A percentile compares a stretch with the other conserved stretches of the same genome.
Conservation (phyloP, 2,888 invertebrate genomes). For the Hypsopygia costalis region DNA sequence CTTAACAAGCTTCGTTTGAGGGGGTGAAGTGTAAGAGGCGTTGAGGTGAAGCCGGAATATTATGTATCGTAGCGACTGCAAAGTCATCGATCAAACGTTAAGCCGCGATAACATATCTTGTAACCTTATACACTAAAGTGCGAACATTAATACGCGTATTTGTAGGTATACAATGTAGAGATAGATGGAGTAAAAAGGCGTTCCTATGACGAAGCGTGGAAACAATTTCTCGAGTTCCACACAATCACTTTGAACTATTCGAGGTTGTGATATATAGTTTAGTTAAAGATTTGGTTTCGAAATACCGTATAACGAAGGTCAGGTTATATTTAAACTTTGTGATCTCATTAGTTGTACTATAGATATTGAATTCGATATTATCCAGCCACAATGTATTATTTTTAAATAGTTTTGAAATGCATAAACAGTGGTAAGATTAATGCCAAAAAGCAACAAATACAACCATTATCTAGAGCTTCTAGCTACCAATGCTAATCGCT, state of each 20-base stretch:
- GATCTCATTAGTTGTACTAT: no score
- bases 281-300: conserved; percentile 3
- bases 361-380: no score
- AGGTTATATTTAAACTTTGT: not conserved
- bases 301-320: conserved; percentile 2
- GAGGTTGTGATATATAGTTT: conserved; percentile 4
- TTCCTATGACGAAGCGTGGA: conserved; percentile 1
- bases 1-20: conserved; percentile 41
- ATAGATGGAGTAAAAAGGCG: not conserved
- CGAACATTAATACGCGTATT: conserved; percentile 17
- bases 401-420: no score
- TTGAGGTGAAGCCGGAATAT: conserved; percentile 34
- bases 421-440: no score
- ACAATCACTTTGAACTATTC: conserved; percentile 10
- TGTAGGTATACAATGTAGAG: conserved; percentile 22
- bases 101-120: conserved; percentile 24
- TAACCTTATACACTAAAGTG: conserved; percentile 16
- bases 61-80: conserved; percentile 52
- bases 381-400: no score
- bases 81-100: conserved; percentile 64
- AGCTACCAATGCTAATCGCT: no score
- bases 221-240: conserved; percentile 9
- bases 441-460: no score
- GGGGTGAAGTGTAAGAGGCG: conserved; percentile 23
- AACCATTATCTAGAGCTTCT: no score